These are phyloP conservation scores for Notolepis coatsorum DNA, from an alignment of 2,797 vertebrate genomes.

Conservation along the genomic window DNA sequence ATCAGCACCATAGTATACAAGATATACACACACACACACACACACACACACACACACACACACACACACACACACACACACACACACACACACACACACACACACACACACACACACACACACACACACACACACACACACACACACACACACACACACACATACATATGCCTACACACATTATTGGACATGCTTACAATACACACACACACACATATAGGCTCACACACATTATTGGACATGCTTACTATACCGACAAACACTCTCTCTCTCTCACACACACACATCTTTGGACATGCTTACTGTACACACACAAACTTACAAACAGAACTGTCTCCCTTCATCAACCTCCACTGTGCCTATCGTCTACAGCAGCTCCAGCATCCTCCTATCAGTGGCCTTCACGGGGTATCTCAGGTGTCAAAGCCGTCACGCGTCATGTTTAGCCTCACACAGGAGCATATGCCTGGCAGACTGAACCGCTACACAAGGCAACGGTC, in stretches of 20 bases:
- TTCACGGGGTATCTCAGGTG: constrained; percentile 12
- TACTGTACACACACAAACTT: background rate
- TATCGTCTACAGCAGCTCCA: background rate
- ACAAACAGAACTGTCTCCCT: too few relatives aligned
- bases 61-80: background rate
- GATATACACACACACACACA: background rate
- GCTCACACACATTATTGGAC: background rate
- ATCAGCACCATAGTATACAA: too few relatives aligned
- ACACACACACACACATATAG: background rate
- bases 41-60: background rate
- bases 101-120: background rate
- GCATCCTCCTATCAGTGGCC: background rate
- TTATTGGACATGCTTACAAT: too few relatives aligned
- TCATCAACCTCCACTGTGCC: background rate
- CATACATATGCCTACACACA: background rate
- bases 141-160: background rate
- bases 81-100: background rate
- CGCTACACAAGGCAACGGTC: constrained; percentile 39
- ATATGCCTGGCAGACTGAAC: constrained; percentile 61
- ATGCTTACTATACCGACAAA: background rate
- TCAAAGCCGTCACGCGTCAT: constrained; percentile 19
- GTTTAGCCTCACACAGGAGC: constrained; percentile 37
- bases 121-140: background rate
- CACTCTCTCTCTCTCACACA: background rate
- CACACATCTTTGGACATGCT: background rate